Evolutionary conservation across 2,797 vertebrate species (phyloP).

Genomic region (Merluccius polli): DNA sequence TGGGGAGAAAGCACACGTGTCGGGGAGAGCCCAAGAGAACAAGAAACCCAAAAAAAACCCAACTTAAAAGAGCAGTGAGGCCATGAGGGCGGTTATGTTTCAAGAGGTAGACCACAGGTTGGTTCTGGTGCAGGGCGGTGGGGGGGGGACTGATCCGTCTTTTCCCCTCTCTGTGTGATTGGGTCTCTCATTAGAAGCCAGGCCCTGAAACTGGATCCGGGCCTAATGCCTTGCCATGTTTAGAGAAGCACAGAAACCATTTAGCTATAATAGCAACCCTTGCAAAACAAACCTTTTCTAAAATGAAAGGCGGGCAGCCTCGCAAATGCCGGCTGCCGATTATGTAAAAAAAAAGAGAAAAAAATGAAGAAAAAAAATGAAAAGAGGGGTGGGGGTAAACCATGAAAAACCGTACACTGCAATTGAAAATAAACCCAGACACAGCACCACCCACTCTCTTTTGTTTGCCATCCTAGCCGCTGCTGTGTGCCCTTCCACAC

Average conservation of each 20-base stretch:
- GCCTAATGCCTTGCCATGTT: constrained; percentile 77
- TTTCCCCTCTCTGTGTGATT: constrained; percentile 69
- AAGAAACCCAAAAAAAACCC: too few relatives aligned
- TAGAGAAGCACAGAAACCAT: constrained; percentile 75
- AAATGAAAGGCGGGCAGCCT: constrained; percentile 69
- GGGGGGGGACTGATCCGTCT: constrained; percentile 64
- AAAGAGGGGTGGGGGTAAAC: constrained; percentile 53
- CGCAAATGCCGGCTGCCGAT: constrained; percentile 63
- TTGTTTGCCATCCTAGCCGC: constrained; percentile 29
- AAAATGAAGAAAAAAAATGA: constrained; percentile 27
- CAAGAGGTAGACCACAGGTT: constrained; percentile 74
- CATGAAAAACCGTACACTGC: constrained; percentile 72
- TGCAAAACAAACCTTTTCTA: constrained; percentile 69
- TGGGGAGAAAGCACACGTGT: constrained; percentile 30
- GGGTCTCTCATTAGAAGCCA: constrained; percentile 77
- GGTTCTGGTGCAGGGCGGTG: constrained; percentile 56
- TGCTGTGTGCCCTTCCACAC: constrained; percentile 15
- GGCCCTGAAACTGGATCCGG: constrained; percentile 71
- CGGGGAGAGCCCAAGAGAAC: constrained; percentile 20
- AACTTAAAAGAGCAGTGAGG: constrained; percentile 25
- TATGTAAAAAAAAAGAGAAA: constrained; percentile 67
- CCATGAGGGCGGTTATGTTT: constrained; percentile 61
- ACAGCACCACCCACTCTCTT: constrained; percentile 37
- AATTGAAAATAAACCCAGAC: constrained; percentile 67
- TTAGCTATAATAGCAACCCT: constrained; percentile 75